These are phyloP conservation scores for Endomychus coccineus DNA, from an alignment of 2,888 invertebrate species.

Conservation along the genomic window DNA sequence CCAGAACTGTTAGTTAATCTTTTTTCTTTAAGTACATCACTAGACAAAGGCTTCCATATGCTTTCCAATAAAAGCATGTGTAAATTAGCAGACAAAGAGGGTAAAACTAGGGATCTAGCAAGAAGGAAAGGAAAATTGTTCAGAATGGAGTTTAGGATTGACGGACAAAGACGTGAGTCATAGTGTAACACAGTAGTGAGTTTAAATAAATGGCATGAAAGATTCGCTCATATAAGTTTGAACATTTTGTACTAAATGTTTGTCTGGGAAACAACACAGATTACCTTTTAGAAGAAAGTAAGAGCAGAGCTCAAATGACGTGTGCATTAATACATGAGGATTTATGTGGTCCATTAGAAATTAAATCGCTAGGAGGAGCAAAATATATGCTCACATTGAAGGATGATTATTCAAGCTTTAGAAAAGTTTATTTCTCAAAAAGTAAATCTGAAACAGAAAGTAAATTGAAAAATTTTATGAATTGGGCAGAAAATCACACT, in stretches of 20 bases:
- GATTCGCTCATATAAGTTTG: conserved; percentile 13
- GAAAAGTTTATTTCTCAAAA: conserved; percentile 21
- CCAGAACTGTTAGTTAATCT: conserved; percentile 16
- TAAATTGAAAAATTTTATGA: conserved; percentile 21
- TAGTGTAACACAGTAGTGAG: conserved; percentile 7
- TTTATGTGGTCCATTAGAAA: conserved; percentile 17
- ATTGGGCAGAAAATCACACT: conserved; percentile 26
- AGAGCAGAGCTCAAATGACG: conserved; percentile 11
- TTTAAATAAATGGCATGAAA: conserved; percentile 11
- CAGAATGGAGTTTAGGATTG: too few relatives aligned
- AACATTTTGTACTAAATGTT: conserved; percentile 12
- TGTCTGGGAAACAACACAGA: conserved; percentile 16
- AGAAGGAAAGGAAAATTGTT: conserved; percentile 3
- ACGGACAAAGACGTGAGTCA: too few relatives aligned
- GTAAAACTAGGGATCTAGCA: conserved; percentile 1
- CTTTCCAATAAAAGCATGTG: conserved; percentile 11
- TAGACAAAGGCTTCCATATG: conserved; percentile 16
- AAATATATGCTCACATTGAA: conserved; percentile 19
- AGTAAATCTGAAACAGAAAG: too few relatives aligned
- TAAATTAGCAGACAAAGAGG: conserved; percentile 8
- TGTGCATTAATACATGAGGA: conserved; percentile 14
- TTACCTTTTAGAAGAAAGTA: conserved; percentile 11
- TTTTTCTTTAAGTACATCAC: conserved; percentile 14
- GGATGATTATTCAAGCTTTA: conserved; percentile 22
- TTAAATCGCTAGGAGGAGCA: conserved; percentile 14